These are phyloP conservation scores for Anomalospiza imberbis DNA, from an alignment of 2,797 vertebrate species.

Conservation along the genomic window DNA sequence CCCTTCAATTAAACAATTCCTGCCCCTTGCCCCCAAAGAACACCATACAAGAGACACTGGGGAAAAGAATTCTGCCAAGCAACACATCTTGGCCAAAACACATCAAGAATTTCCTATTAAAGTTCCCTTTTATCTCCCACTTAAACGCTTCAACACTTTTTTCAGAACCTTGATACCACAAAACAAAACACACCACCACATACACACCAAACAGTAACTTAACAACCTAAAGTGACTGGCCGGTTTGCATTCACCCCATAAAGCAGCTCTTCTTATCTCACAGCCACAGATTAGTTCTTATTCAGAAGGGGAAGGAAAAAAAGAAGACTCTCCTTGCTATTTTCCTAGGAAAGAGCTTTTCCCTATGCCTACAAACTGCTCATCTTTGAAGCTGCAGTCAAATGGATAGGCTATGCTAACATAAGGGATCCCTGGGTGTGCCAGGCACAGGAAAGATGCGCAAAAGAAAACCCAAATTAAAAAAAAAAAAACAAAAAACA, in stretches of 20 bases:
- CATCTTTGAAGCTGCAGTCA: slow-evolving; percentile 47
- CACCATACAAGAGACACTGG: slow-evolving; percentile 67
- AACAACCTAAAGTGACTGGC: slow-evolving; percentile 62
- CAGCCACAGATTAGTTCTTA: slow-evolving; percentile 18
- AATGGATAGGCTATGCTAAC: slow-evolving; percentile 52
- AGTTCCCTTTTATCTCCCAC: slow-evolving; percentile 69
- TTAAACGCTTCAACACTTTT: slow-evolving; percentile 28
- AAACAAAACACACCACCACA: slow-evolving; percentile 63
- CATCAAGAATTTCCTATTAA: slow-evolving; percentile 63
- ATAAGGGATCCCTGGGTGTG: slow-evolving; percentile 20
- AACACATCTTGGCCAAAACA: slow-evolving; percentile 58
- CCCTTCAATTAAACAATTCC: slow-evolving; percentile 69
- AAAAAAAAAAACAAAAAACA: background rate
- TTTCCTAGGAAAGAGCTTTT: slow-evolving; percentile 31
- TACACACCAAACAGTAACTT: slow-evolving; percentile 50
- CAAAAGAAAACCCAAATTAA: background rate
- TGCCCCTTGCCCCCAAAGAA: slow-evolving; percentile 62
- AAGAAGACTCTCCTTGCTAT: slow-evolving; percentile 5
- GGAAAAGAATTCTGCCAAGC: slow-evolving; percentile 56
- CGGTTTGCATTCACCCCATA: slow-evolving; percentile 27
- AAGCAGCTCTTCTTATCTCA: slow-evolving; percentile 42
- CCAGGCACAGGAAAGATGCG: slow-evolving; percentile 51
- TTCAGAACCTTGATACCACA: slow-evolving; percentile 52
- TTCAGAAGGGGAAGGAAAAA: background rate
- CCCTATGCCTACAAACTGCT: slow-evolving; percentile 41